These are phyloP conservation scores for Tapera naevia DNA, from an alignment of 2,797 vertebrate species.

Conservation along the genomic window DNA sequence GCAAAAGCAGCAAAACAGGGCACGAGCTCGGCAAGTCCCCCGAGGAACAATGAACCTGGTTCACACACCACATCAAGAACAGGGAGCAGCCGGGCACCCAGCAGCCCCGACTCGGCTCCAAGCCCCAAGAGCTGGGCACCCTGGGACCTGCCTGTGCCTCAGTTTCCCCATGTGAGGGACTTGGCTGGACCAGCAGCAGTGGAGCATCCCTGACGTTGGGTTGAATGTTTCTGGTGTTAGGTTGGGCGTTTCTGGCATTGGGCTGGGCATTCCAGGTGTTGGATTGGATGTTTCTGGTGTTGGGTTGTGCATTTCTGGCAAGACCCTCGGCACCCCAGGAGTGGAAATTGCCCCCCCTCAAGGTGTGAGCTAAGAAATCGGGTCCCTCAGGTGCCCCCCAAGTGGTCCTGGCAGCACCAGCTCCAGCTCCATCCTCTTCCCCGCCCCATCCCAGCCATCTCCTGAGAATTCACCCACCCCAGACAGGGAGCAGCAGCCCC, in stretches of 20 bases:
- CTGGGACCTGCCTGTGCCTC: not conserved
- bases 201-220: too few relatives aligned
- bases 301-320: too few relatives aligned
- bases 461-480: not conserved
- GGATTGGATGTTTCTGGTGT: too few relatives aligned
- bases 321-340: not conserved
- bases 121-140: not conserved
- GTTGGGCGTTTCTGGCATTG: too few relatives aligned
- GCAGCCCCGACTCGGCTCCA: not conserved
- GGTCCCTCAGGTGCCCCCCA: rapidly evolving
- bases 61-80: rapidly evolving
- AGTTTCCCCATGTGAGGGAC: not conserved
- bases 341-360: not conserved
- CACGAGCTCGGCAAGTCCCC: not conserved
- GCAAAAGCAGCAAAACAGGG: not conserved
- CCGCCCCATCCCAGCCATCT: not conserved
- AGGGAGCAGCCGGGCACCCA: not conserved
- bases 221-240: too few relatives aligned
- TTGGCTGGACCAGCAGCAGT: rapidly evolving
- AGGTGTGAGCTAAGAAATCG: rapidly evolving
- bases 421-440: not conserved
- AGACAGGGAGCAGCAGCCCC: not conserved
- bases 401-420: not conserved
- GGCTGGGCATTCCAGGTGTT: too few relatives aligned
- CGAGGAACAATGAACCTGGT: rapidly evolving